These are phyloP conservation scores for Camponotus pennsylvanicus DNA, from an alignment of 1,140 invertebrate genomes.

Conservation along the genomic window DNA sequence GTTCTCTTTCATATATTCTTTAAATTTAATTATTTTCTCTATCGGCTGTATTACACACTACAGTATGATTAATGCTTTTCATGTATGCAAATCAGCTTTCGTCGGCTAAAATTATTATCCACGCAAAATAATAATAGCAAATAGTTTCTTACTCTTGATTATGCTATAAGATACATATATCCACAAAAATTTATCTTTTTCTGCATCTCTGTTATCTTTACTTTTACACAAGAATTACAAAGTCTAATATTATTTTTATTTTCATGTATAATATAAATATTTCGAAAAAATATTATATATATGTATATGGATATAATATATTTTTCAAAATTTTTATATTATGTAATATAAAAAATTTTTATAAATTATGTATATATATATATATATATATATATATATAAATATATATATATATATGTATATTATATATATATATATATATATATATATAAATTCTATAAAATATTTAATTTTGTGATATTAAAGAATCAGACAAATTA, in stretches of 20 bases:
- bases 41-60: neutral
- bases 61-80: neutral
- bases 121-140: neutral
- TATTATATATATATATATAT: neutral
- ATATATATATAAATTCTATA: neutral
- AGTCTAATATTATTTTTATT: neutral
- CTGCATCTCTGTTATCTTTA: neutral
- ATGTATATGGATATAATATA: neutral
- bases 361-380: no score
- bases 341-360: no score
- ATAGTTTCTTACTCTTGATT: neutral
- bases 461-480: neutral
- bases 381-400: no score
- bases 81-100: neutral
- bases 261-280: neutral
- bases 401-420: no score
- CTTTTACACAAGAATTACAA: neutral
- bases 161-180: neutral
- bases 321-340: no score
- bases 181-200: neutral
- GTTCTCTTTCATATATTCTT: constrained; percentile 9
- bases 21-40: constrained; percentile 47
- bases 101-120: neutral
- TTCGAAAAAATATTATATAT: neutral
- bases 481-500: neutral